A percentile compares a stretch with the other conserved stretches of the same genome.
Conservation (phyloP, 2,797 vertebrate species). For the Neosilurus hyrtlii region DNA sequence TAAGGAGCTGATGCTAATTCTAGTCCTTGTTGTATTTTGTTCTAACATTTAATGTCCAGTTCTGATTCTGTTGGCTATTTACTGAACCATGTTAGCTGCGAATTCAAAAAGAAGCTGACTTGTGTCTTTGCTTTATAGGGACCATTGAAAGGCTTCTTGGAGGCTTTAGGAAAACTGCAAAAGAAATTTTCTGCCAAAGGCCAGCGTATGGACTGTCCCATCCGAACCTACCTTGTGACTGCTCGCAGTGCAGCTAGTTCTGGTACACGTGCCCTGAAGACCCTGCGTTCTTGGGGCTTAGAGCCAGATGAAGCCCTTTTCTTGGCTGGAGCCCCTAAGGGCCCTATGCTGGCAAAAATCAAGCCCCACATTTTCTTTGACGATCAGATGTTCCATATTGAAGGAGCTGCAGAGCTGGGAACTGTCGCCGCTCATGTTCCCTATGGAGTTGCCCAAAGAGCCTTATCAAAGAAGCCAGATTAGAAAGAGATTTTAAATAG, state of each 20-base stretch:
- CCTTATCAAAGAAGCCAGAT: constrained; percentile 45
- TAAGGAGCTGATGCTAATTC: background rate
- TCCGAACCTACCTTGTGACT: constrained; percentile 92
- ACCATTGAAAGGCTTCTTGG: constrained; percentile 82
- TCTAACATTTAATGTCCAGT: background rate
- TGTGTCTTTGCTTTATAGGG: constrained; percentile 63
- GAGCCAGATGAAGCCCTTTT: constrained; percentile 94
- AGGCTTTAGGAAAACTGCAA: constrained; percentile 80
- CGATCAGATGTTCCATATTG: constrained; percentile 93
- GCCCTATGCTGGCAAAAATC: constrained; percentile 90
- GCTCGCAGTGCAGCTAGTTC: constrained; percentile 91
- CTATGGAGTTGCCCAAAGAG: constrained; percentile 77
- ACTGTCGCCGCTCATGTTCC: constrained; percentile 89
- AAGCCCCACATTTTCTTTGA: constrained; percentile 93
- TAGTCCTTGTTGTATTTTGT: background rate
- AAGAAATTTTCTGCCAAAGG: constrained; percentile 85
- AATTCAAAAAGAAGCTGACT: background rate
- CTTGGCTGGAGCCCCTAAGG: constrained; percentile 91
- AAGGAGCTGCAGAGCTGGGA: constrained; percentile 87
- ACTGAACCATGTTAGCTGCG: background rate
- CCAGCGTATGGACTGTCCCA: constrained; percentile 77
- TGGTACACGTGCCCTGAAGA: constrained; percentile 88
- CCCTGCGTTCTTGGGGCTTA: constrained; percentile 90
- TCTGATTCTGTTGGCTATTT: background rate
- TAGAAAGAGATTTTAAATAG: constrained; percentile 39